Evolutionary conservation across 2,797 vertebrate species (phyloP), one percentile per base, ranked within the genome.

Genomic region (Microctenopoma steveboyesi): DNA sequence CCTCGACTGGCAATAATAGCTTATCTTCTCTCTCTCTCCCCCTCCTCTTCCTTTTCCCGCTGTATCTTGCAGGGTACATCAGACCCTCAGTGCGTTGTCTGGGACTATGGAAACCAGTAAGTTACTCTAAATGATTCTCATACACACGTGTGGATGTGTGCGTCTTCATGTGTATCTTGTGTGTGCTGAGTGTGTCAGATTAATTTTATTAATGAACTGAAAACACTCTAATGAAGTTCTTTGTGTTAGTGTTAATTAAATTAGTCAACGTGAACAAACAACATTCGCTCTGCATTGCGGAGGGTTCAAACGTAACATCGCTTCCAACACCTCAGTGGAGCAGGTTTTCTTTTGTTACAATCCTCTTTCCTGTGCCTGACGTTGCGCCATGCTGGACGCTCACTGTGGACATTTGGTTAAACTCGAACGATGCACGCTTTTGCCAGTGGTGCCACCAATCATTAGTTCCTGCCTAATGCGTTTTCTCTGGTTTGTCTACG

Each of bases 101-200:
- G 97, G 98, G 96, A 98, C 92, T 96, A 96, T 86, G 92, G 94
- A 54, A 96, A 94, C 94, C 92, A 83, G 97, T 98, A 94, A 97
- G 97, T 98, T 88, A 71, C 58, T 71, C 65, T 78, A n/a, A 83
- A 78, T 77, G 30, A 76, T 77, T 84, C 30, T 67, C 47, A 58
- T 69, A 48, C 70, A 57, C 33, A 15, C 16, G n/a, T 58, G 58
- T 76, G 37, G 47, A 47, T 69, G 35, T 58, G 54, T 70, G 33
- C 0, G 59, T 0, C 39, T 55, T 30, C 35, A 76, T 84, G 76
- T 78, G 59, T 75, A 77, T 87, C 62, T 69, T 10, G 37, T 62
- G 65, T 53, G 55, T 58, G 61, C 58, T 61, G n/a, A n/a, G n/a
- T n/a, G n/a, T n/a, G 60, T 83, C 78, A 25, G 33, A 82, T 78